Conservation (phyloP, 2,113 vertebrate genomes). For the Pachycephala philippinensis region DNA sequence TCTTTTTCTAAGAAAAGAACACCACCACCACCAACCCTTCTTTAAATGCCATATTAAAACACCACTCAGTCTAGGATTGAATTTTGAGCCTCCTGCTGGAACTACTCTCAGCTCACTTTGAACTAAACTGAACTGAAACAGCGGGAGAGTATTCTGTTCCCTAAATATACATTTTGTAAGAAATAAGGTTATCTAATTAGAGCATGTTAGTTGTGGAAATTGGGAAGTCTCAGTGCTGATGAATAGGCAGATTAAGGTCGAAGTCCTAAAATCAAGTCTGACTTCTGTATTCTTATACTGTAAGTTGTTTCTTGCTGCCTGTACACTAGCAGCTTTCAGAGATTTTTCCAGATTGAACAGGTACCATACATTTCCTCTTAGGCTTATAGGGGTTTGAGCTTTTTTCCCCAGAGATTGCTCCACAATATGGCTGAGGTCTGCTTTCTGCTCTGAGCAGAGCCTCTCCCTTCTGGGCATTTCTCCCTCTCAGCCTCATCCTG, state of each 20-base stretch:
- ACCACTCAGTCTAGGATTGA: background rate
- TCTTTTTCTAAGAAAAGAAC: background rate
- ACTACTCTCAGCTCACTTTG: background rate
- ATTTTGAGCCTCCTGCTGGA: background rate
- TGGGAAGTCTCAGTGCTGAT: background rate
- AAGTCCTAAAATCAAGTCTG: background rate
- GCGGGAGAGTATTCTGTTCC: background rate
- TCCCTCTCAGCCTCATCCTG: background rate
- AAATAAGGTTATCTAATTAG: slow-evolving; percentile 8
- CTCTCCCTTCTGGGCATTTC: background rate
- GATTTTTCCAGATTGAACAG: background rate
- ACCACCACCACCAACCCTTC: fast-evolving
- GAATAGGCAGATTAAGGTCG: background rate
- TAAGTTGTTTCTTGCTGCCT: background rate
- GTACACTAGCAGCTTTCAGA: background rate
- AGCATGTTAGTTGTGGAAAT: background rate
- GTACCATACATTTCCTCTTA: background rate
- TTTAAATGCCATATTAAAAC: background rate
- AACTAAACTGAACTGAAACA: background rate
- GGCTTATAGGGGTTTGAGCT: background rate
- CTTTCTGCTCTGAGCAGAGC: background rate
- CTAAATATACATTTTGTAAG: background rate
- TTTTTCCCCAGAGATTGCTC: background rate
- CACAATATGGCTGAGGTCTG: background rate
- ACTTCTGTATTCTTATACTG: background rate